A percentile compares a stretch with the other conserved stretches of the same genome.
phyloP scores from a whole-genome alignment of 2,113 vertebrate genomes.

The Sphaerodactylus townsendi region DNA sequence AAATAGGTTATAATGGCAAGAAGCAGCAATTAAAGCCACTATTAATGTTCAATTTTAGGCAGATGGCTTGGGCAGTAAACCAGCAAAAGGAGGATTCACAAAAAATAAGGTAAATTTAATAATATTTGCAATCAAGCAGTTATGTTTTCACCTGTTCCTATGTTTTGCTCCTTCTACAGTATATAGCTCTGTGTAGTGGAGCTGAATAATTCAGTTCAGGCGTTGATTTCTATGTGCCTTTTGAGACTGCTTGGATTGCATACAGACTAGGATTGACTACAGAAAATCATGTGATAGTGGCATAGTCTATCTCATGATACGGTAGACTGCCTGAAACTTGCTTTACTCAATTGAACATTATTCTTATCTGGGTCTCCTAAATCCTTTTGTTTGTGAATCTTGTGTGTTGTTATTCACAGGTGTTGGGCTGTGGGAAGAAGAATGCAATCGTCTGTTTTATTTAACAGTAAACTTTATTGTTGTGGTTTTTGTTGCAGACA shows the following conservation, averaged over 20 bases:
- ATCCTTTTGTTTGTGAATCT: background rate
- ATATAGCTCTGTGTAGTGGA: background rate
- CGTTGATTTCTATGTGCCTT: background rate
- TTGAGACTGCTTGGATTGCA: background rate
- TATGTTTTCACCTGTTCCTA: background rate
- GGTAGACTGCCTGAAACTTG: background rate
- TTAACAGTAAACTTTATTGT: background rate
- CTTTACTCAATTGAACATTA: background rate
- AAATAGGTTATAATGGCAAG: background rate
- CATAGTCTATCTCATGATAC: background rate
- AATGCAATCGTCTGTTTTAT: conserved; percentile 5
- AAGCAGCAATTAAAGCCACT: background rate
- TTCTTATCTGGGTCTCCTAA: too few species aligned
- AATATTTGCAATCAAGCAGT: background rate
- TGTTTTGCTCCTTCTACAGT: background rate
- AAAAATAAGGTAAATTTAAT: conserved; percentile 83
- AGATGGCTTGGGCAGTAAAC: conserved; percentile 68
- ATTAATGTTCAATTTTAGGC: conserved; percentile 71
- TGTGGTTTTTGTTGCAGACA: conserved; percentile 64
- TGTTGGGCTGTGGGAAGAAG: background rate
- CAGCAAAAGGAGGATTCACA: conserved; percentile 79
- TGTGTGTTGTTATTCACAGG: too few species aligned
- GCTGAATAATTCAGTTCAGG: background rate
- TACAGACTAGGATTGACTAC: background rate
- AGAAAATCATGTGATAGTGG: background rate